These are phyloP conservation scores for Hypocryptadius cinnamomeus DNA, from an alignment of 2,113 vertebrate genomes.

Conservation along the genomic window DNA sequence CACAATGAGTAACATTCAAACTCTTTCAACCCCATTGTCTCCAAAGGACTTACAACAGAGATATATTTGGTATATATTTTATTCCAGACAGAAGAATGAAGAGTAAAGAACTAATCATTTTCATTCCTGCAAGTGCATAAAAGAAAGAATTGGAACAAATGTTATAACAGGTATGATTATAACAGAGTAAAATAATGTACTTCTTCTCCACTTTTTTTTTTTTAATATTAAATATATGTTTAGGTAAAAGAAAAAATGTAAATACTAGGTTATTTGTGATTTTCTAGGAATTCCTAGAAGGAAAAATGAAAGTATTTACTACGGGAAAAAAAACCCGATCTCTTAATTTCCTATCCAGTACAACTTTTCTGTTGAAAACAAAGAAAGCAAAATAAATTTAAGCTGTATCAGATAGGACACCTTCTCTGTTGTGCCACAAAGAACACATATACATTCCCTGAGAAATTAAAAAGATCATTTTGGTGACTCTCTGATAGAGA, in stretches of 20 bases:
- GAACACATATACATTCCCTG: background rate
- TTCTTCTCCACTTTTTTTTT: background rate
- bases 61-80: background rate
- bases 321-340: background rate
- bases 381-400: background rate
- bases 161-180: background rate
- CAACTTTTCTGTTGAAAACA: background rate
- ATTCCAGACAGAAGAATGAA: background rate
- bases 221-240: background rate
- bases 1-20: background rate
- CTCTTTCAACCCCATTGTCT: background rate
- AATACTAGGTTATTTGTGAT: background rate
- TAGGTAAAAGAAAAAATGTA: background rate
- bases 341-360: background rate
- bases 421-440: background rate
- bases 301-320: background rate
- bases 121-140: background rate
- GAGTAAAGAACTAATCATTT: background rate
- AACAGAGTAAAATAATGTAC: background rate
- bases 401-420: background rate
- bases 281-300: background rate
- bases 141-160: background rate
- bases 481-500: background rate
- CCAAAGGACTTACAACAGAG: background rate
- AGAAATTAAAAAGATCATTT: slow-evolving; percentile 42